phyloP scores from a whole-genome alignment of 2,113 vertebrate species.

The Syngnathus scovelli region DNA sequence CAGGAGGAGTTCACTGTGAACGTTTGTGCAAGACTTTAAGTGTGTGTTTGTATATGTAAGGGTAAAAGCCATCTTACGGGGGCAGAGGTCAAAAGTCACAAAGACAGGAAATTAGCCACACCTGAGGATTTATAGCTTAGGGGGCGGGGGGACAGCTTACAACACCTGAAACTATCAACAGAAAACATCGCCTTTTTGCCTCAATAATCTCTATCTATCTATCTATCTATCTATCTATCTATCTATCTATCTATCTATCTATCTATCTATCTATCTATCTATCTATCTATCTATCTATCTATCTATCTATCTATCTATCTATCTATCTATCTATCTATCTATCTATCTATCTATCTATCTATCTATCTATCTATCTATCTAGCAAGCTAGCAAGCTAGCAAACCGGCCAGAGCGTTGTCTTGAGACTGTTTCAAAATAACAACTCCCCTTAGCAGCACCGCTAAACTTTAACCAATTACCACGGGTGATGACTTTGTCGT shows the following conservation, averaged over 20 bases:
- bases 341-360: no score
- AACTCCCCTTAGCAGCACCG: background rate
- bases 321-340: no score
- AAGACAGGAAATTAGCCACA: conserved; percentile 60
- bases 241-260: no score
- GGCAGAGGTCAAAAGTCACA: conserved; percentile 47
- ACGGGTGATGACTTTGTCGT: background rate
- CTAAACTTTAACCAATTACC: conserved; percentile 1
- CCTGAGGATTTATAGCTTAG: conserved; percentile 45
- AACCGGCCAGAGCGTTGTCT: no score
- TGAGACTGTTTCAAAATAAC: background rate
- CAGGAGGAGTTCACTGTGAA: conserved; percentile 6
- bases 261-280: no score
- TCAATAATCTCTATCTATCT: background rate
- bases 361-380: no score
- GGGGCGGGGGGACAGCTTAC: conserved; percentile 9
- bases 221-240: no score
- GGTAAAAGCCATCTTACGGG: conserved; percentile 24
- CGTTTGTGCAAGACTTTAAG: conserved; percentile 5
- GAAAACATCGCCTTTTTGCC: background rate
- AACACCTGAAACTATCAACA: conserved; percentile 6
- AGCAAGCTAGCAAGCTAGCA: no score
- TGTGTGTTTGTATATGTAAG: conserved; percentile 7
- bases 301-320: no score
- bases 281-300: no score